Base-by-base conservation (phyloP, 2,113 vertebrate genomes). In the Pseudorhombus dupliciocellatus region DNA sequence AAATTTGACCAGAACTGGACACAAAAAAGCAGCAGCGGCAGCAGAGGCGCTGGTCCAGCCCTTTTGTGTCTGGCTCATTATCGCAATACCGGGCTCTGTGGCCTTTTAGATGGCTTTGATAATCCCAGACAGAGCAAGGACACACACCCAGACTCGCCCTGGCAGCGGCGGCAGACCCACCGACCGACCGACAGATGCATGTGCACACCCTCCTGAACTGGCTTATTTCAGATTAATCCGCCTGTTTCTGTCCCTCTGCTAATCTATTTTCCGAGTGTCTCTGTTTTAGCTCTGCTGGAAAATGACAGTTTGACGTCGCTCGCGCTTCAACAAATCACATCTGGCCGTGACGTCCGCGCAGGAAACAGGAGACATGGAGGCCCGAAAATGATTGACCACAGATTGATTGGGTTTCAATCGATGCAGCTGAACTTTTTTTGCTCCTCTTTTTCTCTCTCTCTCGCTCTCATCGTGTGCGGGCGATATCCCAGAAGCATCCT, bases 221-320 rank as follows among this genome's bases (percentile, higher is more conserved):
- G 37, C 64, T 83, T 84, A 77, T 83, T 84, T 87, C 83, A 79
- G 66, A 80, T 76, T 88, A 85, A 84, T 80, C 66, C 18, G 59
- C 64, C 85, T 74, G 51, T 71, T 40, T 75, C 25, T 55, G 63
- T 62, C 50, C n/a, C 50, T 64, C 25, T 21, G 8, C 70, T 87
- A 82, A 83, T 85, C 87, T 71, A 58, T 68, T 50, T 50, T 50
- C 20, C n/a, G 6, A 48, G 46, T 18, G 4, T 55, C 48, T 84
- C 55, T 60, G 60, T 54, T 53, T 57, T 52, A 37, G 34, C 50
- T 70, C 57, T 48, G 52, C 59, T 62, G 59, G 34, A 40, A 59
- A 31, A 30, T 31, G 16, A 42, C n/a, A 40, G 28, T 8, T 22
- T 10, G 31, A 25, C 20, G 34, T 12, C 31, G 25, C 20, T 40